Evolutionary conservation across 2,888 invertebrate genomes (phyloP).

Genomic region (Drosophila basisetae): DNA sequence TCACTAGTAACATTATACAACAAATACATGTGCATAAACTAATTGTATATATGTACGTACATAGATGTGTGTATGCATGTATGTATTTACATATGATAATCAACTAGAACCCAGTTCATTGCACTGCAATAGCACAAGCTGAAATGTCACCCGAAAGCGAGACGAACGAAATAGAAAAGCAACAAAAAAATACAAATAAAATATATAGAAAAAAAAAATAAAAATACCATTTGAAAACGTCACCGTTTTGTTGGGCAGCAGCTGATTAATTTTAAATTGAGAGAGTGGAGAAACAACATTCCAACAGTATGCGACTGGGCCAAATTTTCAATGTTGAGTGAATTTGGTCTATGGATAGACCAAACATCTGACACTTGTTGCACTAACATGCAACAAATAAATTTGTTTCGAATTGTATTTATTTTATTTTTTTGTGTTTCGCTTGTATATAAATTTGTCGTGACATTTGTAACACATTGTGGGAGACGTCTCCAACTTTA

Average conservation of each 20-base stretch:
- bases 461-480: background rate
- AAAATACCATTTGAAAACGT: constrained; percentile 53
- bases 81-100: constrained; percentile 43
- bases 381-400: constrained; percentile 16
- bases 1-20: background rate
- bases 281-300: constrained; percentile 7
- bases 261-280: constrained; percentile 57
- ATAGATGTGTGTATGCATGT: background rate
- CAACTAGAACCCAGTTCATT: constrained; percentile 73
- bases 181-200: constrained; percentile 38
- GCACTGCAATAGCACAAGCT: constrained; percentile 64
- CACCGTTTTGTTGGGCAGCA: constrained; percentile 45
- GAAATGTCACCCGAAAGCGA: constrained; percentile 25
- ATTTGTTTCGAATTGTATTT: constrained; percentile 29
- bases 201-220: constrained; percentile 16
- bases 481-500: background rate
- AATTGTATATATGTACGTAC: background rate
- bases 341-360: constrained; percentile 4
- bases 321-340: background rate
- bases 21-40: background rate
- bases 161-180: constrained; percentile 33
- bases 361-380: constrained; percentile 29
- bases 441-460: background rate
- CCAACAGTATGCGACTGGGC: background rate
- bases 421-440: background rate